A percentile compares a stretch with the other conserved stretches of the same genome.
Evolutionary conservation across 2,888 invertebrate genomes (phyloP).

Genomic region (Drosophila tripunctata): DNA sequence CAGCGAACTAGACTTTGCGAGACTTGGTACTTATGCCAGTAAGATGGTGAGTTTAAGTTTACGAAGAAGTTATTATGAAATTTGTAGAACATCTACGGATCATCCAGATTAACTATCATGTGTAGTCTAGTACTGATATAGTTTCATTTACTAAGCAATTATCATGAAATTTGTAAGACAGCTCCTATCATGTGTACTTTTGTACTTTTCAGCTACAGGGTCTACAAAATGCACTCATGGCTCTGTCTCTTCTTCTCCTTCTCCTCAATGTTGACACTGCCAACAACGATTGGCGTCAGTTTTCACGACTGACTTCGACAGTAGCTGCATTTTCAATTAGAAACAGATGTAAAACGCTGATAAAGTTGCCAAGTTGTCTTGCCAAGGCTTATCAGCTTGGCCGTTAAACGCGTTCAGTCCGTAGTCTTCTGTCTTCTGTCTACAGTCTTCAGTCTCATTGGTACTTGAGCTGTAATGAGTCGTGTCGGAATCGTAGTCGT

Average conservation of each 20-base stretch:
- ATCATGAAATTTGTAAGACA: no score
- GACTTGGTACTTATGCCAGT: not conserved
- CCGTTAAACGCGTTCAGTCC: conserved; percentile 17
- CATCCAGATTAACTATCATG: no score
- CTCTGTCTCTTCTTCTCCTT: not conserved
- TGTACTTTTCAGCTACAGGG: not conserved
- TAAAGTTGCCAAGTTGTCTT: conserved; percentile 52
- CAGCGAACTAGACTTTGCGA: not conserved
- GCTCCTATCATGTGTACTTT: not conserved
- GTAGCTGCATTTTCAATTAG: conserved; percentile 83
- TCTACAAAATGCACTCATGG: not conserved
- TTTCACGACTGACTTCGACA: conserved; percentile 62
- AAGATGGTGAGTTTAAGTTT: no score
- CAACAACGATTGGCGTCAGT: conserved; percentile 81
- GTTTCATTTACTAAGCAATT: no score
- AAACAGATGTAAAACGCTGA: conserved; percentile 81
- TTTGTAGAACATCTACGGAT: no score
- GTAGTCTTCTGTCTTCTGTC: conserved; percentile 10
- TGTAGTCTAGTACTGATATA: no score
- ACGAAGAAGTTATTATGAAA: no score
- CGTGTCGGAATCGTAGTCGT: conserved; percentile 46
- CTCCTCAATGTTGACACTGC: conserved; percentile 73
- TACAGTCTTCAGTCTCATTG: conserved; percentile 30
- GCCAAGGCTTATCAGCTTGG: conserved; percentile 43
- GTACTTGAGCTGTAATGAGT: conserved; percentile 78